phyloP scores from a whole-genome alignment of 2,797 vertebrate genomes.

The Parambassis ranga region DNA sequence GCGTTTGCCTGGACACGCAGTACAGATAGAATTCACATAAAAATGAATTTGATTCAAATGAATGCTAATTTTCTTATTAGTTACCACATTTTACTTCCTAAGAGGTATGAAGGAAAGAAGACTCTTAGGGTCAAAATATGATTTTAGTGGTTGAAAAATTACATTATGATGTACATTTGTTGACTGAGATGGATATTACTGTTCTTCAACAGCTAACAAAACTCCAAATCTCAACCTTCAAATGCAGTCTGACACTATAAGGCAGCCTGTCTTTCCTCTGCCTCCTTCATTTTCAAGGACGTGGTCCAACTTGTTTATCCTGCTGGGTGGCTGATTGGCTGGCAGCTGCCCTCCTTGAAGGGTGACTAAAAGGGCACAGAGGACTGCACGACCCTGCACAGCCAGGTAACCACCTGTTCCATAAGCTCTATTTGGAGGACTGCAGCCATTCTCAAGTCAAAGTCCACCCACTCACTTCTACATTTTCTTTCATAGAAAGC shows the following conservation, averaged over 20 bases:
- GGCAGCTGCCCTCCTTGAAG: constrained; percentile 43
- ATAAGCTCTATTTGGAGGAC: background rate
- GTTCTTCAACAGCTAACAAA: constrained; percentile 12
- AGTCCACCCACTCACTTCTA: background rate
- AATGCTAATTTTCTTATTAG: background rate
- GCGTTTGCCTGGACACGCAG: constrained; percentile 9
- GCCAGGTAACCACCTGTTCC: constrained; percentile 35
- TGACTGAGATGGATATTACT: background rate
- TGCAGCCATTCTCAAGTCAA: background rate
- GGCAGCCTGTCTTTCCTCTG: background rate
- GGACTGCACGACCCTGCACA: constrained; percentile 18
- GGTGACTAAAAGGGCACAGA: constrained; percentile 46
- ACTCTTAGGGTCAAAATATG: too few relatives aligned
- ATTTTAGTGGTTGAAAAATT: background rate
- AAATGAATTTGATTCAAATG: constrained; percentile 16
- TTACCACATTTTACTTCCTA: background rate
- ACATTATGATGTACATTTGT: background rate
- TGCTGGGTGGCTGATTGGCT: constrained; percentile 57
- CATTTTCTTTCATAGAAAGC: background rate
- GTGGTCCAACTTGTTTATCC: constrained; percentile 38
- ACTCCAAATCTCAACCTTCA: constrained; percentile 19
- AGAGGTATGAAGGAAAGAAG: background rate
- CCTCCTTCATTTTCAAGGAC: constrained; percentile 45
- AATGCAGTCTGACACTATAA: constrained; percentile 2
- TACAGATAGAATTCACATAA: background rate